Base-by-base conservation (phyloP, 1,140 invertebrate species). In the Homarus americanus region DNA sequence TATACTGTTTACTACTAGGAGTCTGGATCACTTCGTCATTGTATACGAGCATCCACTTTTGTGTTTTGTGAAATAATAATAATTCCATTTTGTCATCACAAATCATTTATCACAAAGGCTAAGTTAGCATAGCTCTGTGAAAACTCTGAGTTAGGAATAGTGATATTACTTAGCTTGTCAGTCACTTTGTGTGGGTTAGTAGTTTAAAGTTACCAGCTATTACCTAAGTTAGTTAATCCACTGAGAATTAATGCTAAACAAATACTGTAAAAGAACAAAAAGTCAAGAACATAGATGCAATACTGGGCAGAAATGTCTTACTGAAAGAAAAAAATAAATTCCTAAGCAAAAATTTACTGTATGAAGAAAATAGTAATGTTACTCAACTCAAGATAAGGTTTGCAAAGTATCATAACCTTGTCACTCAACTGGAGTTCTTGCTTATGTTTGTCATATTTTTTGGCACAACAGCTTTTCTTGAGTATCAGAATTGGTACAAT, bases 191-290 rank as follows among this genome's bases (percentile, higher is more conserved):
- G 36, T 78, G 20, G 44, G 44, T 79, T 79, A 79, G 76, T 79
- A 40, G 17, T 44, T 49, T 79, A 49, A 49, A 79, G 40, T 79
- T 75, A 87, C 44, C 73, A 84, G 75, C 85, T 87, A 78, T 38
- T 78, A 34, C 36, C 85, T 87, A 87, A 49, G 76, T 87, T 87
- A 87, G 53, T 73, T 87, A 87, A n/a, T 73, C 49, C 53, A 78
- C 53, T 53, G 44, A 79, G 44, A 79, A 79, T 78, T 87, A 87
- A 87, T 87, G 85, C 85, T 87, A 87, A 87, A 82, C 63, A 78
- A 87, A 87, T 87, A 87, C 85, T 87, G 85, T 87, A 78, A n/a
- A 87, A 87, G 84, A 76, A 87, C 72, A 79, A 87, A n/a, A 63
- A 38, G 80, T 82, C 12, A 66, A 82, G 73, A 78, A 24, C 85